Evolutionary conservation across 2,113 vertebrate species (phyloP).

Genomic region (Psophia crepitans): DNA sequence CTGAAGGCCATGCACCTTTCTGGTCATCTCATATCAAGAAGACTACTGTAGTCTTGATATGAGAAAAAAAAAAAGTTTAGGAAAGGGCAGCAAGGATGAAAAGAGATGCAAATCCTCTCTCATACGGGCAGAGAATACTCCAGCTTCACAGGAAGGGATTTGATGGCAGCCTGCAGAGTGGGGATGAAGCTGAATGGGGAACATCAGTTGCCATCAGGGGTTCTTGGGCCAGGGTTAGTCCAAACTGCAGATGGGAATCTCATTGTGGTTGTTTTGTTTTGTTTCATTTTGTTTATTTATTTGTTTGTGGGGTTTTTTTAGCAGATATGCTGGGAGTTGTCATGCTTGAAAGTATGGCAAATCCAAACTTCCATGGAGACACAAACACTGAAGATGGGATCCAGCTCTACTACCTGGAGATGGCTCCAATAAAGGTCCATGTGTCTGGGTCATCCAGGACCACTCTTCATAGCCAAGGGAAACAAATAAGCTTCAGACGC

Average conservation of each 20-base stretch:
- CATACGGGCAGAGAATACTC: background rate
- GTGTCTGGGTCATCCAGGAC: background rate
- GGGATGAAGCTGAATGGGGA: background rate
- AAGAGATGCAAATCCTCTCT: background rate
- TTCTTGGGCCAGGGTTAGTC: background rate
- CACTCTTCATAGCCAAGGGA: background rate
- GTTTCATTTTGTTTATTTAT: background rate
- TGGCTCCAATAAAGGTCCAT: background rate
- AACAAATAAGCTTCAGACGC: background rate
- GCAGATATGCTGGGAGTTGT: background rate
- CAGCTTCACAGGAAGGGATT: background rate
- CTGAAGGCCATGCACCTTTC: background rate
- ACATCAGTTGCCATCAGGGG: background rate
- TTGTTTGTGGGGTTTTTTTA: background rate
- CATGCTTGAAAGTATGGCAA: background rate
- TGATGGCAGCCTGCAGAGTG: background rate
- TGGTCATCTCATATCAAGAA: background rate
- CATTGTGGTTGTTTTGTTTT: background rate
- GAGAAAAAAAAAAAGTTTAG: background rate
- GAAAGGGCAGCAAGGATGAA: background rate
- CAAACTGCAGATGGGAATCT: background rate
- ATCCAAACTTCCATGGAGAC: background rate
- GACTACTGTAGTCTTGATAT: background rate
- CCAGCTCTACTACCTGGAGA: background rate
- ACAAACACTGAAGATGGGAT: background rate